phyloP scores from a whole-genome alignment of 2,113 vertebrate species.

The Conger conger region DNA sequence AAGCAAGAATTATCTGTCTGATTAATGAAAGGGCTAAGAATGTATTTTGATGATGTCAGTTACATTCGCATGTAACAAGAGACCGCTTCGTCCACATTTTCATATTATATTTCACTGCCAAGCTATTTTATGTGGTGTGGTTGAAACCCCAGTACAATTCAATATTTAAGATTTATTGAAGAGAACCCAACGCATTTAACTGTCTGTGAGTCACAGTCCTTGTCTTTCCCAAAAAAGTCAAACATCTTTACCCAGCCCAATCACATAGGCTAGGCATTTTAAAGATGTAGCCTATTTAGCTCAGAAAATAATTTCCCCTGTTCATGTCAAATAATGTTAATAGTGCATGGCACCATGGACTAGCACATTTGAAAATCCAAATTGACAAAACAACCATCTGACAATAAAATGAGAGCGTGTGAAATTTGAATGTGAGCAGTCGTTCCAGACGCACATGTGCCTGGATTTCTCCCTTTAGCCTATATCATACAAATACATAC shows the following conservation, averaged over 20 bases:
- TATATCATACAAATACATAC: too few species aligned
- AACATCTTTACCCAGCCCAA: too few species aligned
- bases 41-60: conserved; percentile 20
- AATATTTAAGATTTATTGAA: conserved; percentile 11
- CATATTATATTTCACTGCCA: conserved; percentile 11
- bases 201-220: neutral
- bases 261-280: neutral
- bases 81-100: conserved; percentile 1
- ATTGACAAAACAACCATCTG: neutral
- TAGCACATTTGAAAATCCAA: neutral
- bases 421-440: neutral
- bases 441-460: neutral
- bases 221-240: neutral
- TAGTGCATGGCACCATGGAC: neutral
- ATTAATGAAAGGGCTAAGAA: conserved; percentile 16
- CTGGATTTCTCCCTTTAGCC: too few species aligned
- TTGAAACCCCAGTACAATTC: conserved; percentile 23
- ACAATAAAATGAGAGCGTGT: neutral
- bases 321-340: too few species aligned
- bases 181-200: neutral
- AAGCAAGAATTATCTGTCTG: neutral
- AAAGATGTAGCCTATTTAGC: too few species aligned
- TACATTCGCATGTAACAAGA: conserved; percentile 14
- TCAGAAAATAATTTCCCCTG: too few species aligned
- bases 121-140: conserved; percentile 8